phyloP scores from a whole-genome alignment of 2,797 vertebrate genomes.

The Dicrostonyx torquatus region DNA sequence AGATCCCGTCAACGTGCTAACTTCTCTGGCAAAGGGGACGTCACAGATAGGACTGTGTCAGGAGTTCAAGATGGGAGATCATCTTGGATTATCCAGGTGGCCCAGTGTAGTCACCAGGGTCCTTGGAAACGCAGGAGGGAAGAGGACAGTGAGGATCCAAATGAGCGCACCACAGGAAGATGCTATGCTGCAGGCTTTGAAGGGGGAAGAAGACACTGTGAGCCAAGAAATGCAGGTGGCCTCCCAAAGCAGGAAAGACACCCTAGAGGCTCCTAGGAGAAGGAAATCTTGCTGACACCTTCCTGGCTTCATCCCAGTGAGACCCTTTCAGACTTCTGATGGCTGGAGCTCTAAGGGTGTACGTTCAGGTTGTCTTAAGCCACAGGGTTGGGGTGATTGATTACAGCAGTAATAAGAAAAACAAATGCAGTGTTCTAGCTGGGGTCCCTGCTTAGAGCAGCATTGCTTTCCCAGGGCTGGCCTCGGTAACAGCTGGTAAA shows the following conservation, averaged over 20 bases:
- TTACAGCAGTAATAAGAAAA: slow-evolving; percentile 20
- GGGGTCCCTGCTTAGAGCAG: not conserved
- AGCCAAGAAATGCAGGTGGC: not conserved
- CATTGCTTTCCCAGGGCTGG: not conserved
- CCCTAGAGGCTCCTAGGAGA: not conserved
- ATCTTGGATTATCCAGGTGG: not conserved
- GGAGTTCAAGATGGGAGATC: not conserved
- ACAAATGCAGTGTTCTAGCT: not conserved
- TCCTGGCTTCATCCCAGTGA: not conserved
- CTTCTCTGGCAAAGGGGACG: not conserved
- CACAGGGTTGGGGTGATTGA: not conserved
- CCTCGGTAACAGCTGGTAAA: not conserved
- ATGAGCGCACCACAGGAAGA: not conserved
- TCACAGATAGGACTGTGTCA: not conserved
- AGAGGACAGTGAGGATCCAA: not conserved
- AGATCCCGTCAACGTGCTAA: not conserved
- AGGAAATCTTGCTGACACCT: not conserved
- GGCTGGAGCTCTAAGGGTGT: not conserved
- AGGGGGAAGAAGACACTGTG: not conserved
- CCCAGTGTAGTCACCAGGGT: not conserved
- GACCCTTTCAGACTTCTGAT: not conserved
- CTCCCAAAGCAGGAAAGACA: not conserved
- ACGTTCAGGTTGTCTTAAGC: not conserved
- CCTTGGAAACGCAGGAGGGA: not conserved
- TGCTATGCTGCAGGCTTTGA: not conserved